Evolutionary conservation across 37 sponge, comb jelly and placozoan genomes (phyloP).

Genomic region (Aphrocallistes beatrix): DNA sequence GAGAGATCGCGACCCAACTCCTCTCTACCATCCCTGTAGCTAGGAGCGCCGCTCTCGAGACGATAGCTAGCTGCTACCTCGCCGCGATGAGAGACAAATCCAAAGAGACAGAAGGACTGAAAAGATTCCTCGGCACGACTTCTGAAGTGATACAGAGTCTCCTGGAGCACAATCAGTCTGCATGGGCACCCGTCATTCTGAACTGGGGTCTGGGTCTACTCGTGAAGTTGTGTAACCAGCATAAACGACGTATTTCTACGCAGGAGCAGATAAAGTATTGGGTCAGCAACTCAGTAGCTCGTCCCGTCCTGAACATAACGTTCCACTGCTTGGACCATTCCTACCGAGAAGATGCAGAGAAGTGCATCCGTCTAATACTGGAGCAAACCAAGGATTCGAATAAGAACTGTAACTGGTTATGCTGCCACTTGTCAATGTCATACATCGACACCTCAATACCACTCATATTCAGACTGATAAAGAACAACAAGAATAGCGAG

Average conservation of each 20-base stretch:
- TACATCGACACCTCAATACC: slow-evolving; percentile 11
- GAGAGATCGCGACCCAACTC: background rate
- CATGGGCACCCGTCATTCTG: background rate
- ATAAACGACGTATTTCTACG: background rate
- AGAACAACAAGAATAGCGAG: slow-evolving; percentile 7
- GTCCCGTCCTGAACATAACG: slow-evolving; percentile 2
- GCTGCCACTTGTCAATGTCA: background rate
- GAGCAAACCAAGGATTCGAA: slow-evolving; percentile 5
- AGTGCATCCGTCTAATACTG: background rate
- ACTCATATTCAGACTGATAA: background rate
- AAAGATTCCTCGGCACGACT: background rate
- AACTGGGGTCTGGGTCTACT: slow-evolving; percentile 1
- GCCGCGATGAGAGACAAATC: background rate
- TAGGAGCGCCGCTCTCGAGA: background rate
- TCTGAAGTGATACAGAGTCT: slow-evolving; percentile 7
- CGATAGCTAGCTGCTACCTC: background rate
- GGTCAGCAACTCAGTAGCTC: background rate
- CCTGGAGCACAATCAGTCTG: background rate
- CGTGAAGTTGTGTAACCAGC: background rate
- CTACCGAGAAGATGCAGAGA: background rate
- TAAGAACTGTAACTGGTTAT: slow-evolving; percentile 6
- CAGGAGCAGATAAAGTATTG: slow-evolving; percentile 16
- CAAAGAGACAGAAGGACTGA: background rate
- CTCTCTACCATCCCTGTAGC: background rate
- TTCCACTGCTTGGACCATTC: background rate